A percentile compares a stretch with the other conserved stretches of the same genome.
These are phyloP conservation scores for Ctenochaetus hawaiiensis DNA, from an alignment of 2,797 vertebrate genomes.

Conservation along the genomic window DNA sequence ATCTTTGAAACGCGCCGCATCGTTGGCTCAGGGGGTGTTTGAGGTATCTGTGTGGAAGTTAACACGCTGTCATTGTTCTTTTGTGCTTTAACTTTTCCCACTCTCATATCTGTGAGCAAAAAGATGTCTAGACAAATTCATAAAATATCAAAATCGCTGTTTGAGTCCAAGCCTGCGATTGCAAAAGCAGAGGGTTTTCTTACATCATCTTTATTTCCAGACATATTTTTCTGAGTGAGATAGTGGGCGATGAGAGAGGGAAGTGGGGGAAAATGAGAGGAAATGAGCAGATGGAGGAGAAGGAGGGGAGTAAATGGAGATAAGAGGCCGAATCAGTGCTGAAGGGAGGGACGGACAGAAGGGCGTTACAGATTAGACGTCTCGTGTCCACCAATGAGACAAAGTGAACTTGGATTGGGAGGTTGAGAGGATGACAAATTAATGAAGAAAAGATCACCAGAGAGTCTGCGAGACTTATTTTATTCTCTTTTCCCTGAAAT, in stretches of 20 bases:
- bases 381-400: constrained; percentile 2
- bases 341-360: constrained; percentile 12
- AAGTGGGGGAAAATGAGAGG: constrained; percentile 35
- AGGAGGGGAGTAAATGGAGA: constrained; percentile 14
- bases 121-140: constrained; percentile 8
- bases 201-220: constrained; percentile 63
- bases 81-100: constrained; percentile 11
- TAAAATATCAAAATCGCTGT: constrained; percentile 17
- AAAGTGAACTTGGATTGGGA: constrained; percentile 30
- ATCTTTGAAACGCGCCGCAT: constrained; percentile 18
- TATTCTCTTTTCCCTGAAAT: constrained; percentile 4
- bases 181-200: constrained; percentile 45
- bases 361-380: constrained; percentile 35
- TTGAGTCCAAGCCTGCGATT: constrained; percentile 42
- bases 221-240: constrained; percentile 27
- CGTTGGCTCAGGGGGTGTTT: constrained; percentile 9
- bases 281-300: constrained; percentile 29
- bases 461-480: constrained; percentile 36
- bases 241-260: constrained; percentile 13
- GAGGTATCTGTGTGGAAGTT: constrained; percentile 6
- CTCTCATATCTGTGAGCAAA: constrained; percentile 9
- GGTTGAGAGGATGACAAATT: constrained; percentile 31
- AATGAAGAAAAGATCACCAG: constrained; percentile 27
- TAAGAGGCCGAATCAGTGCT: constrained; percentile 27
- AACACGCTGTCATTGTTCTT: background rate